phyloP scores from a whole-genome alignment of 2,113 vertebrate genomes.

The Myiopsitta monachus region DNA sequence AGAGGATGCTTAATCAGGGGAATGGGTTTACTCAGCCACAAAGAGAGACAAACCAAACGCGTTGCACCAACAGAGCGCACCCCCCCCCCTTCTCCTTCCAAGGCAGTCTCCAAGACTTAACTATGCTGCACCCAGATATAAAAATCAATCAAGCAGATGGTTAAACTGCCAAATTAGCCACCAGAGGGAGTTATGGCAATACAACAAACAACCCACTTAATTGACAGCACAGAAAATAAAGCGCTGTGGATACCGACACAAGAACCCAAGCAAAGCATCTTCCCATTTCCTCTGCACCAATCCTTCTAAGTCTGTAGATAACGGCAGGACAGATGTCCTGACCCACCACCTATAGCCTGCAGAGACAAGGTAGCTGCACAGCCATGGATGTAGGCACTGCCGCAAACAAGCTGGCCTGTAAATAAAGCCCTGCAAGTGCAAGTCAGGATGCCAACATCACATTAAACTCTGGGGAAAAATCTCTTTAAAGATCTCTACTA shows the following conservation, averaged over 20 bases:
- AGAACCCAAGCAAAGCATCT: not conserved
- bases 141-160: not conserved
- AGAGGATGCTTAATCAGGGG: not conserved
- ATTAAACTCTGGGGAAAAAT: not conserved
- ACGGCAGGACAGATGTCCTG: not conserved
- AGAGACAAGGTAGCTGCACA: not conserved
- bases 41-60: not conserved
- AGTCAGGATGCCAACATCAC: fast-evolving
- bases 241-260: not conserved
- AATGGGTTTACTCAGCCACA: not conserved
- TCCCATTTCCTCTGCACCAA: not conserved
- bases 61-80: not conserved
- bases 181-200: conserved; percentile 32
- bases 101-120: not conserved
- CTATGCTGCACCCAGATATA: not conserved
- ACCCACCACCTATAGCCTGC: not conserved
- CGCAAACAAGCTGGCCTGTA: fast-evolving
- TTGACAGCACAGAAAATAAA: not conserved
- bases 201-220: not conserved
- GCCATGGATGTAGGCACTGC: fast-evolving
- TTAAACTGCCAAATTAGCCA: not conserved
- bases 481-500: not conserved
- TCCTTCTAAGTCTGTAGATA: not conserved
- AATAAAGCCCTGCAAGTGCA: not conserved
- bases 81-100: not conserved